Evolutionary conservation across 2,113 vertebrate species (phyloP), one percentile per base, ranked within the genome.

Genomic region (Oreochromis tanganicae): DNA sequence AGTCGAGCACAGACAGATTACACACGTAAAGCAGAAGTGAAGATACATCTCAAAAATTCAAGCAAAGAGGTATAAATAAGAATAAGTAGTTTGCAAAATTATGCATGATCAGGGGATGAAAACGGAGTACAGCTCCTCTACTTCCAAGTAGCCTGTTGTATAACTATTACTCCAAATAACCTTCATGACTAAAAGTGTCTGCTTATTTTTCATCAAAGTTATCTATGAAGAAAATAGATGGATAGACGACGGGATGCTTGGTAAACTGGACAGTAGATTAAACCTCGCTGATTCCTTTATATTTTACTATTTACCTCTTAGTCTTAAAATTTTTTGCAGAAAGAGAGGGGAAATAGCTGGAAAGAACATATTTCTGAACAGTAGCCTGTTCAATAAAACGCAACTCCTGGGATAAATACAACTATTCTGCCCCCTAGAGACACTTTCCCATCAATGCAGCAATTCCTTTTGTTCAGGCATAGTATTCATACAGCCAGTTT

Each of bases 391-490:
- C 38, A 19, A 36, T 34, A 36, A 36, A 16, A 17, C 10, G 8
- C n/a, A 61, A 82, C 4, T 14, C n/a, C 10, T 63, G 29, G 9
- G 9, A 38, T 38, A 19, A 82, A 17, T 79, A 29, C 6, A 21
- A 32, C 61, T 56, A 61, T 63, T 82, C 27, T 90, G 91, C 93
- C 90, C 82, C 46, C 94, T 93, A 89, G 83, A 12, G 92, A 83
- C 81, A 80, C 2, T 73, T 5, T 71, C 1, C 36, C 8, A 66
- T 32, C 17, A 87, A 38, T 90, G 84, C 87, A 94, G 27, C 38
- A 81, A n/a, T 41, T 75, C n/a, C 12, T 34, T 8, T 5, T 36
- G 5, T 11, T 56, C 27, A 57, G 4, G 10, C 27, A 75, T 29
- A 48, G 10, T 54, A 32, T 12, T 50, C 43, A 50, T 19, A 19